phyloP scores from a whole-genome alignment of 2,888 invertebrate genomes.

The Cepaea hortensis region DNA sequence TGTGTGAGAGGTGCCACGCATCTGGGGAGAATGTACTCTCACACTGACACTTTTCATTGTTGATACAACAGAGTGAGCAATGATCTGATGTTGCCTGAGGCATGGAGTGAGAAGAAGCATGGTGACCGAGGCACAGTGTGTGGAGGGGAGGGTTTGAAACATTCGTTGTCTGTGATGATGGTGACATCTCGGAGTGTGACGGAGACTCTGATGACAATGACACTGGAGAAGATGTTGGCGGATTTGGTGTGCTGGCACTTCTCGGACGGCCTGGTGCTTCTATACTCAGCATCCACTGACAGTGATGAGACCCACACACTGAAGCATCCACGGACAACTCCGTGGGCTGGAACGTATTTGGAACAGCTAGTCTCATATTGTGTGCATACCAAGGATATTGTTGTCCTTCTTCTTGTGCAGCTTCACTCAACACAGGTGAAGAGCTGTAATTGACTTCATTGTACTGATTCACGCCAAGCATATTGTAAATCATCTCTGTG shows the following conservation, averaged over 20 bases:
- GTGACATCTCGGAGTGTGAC: neutral
- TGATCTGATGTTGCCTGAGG: neutral
- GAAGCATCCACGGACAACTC: neutral
- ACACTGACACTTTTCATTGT: neutral
- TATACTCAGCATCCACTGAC: neutral
- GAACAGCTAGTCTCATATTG: neutral
- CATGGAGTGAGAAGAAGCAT: neutral
- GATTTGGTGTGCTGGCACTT: slow-evolving; percentile 19
- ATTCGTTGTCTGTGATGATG: neutral
- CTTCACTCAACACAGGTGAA: neutral
- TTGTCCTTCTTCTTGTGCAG: neutral
- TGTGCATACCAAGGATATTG: neutral
- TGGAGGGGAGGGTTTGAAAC: neutral
- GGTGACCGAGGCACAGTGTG: neutral
- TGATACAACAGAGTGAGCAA: neutral
- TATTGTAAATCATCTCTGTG: neutral
- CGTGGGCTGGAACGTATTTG: neutral
- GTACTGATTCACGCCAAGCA: neutral
- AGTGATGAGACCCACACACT: neutral
- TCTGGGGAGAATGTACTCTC: neutral
- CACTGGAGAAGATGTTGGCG: neutral
- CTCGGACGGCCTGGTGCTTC: neutral
- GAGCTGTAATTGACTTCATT: neutral
- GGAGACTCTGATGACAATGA: neutral
- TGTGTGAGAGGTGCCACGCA: neutral